Percentiles rank a stretch among this genome's conserved stretches.
Conservation (phyloP, 2,888 invertebrate genomes). For the Pherbina coryleti region DNA sequence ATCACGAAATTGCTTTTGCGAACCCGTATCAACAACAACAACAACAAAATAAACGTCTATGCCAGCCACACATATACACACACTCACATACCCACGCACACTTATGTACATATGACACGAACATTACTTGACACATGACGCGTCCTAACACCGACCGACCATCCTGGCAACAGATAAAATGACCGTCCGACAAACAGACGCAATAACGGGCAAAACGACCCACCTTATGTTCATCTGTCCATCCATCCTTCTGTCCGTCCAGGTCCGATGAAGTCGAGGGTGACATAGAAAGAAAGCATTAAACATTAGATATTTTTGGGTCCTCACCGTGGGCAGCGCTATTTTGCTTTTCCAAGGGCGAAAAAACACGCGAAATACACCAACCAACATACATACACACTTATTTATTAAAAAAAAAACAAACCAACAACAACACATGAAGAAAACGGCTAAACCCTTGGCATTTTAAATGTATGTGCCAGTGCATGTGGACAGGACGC, state of each 20-base stretch:
- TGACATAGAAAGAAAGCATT: constrained; percentile 32
- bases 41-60: constrained; percentile 43
- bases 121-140: constrained; percentile 36
- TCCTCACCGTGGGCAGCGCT: constrained; percentile 32
- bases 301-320: constrained; percentile 37
- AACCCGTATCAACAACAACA: constrained; percentile 31
- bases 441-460: constrained; percentile 8
- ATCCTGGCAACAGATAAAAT: background rate
- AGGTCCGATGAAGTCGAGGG: constrained; percentile 5
- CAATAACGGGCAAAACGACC: constrained; percentile 14
- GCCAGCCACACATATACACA: constrained; percentile 11
- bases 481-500: constrained; percentile 4
- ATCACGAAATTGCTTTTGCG: constrained; percentile 42
- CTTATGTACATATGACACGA: constrained; percentile 38
- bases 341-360: constrained; percentile 16
- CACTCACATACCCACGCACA: constrained; percentile 22
- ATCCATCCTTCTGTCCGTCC: constrained; percentile 7
- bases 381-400: background rate
- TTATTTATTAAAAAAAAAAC: constrained; percentile 23
- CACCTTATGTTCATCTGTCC: background rate
- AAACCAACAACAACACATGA: background rate
- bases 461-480: constrained; percentile 22
- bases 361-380: constrained; percentile 35
- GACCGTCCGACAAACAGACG: background rate
- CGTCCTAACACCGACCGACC: constrained; percentile 13